Evolutionary conservation across 2,113 vertebrate genomes (phyloP), one percentile per base, ranked within the genome.

Genomic region (Nematolebias whitei): DNA sequence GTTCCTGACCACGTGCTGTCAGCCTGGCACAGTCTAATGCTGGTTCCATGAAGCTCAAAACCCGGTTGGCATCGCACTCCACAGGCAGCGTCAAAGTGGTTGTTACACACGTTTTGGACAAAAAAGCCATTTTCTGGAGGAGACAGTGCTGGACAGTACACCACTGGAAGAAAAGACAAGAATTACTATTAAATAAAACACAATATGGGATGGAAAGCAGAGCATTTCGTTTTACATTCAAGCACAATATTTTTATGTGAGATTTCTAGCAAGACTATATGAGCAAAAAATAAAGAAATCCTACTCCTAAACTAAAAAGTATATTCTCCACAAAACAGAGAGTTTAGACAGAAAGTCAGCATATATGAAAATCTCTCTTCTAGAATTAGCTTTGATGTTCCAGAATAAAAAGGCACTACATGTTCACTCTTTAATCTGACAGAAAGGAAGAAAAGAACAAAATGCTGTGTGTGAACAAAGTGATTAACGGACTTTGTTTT

Each of bases 41-140:
- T 90, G 54, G 92, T 95, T 74, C 98, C 97, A 74, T 96, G 92
- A 0, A 98, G 93, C 79, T 97, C 96, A 87, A 94, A 98, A 22
- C 96, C 97, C 1, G 92, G 85, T 83, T 92, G 91, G 79, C 97
- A 99, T 11, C 94, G 93, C 49, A 98, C 93, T 14, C 97, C 97
- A 16, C 97, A 99, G 19, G 97, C 97, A 15, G 96, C 94, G 5
- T 98, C 95, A 50, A 95, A 98, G 78, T 95, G 93, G 89, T 96
- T 97, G 87, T 97, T 96, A 66, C 98, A 99, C 41, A 93, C 87
- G 48, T 98, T 97, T 78, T 98, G 96, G 83, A 98, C 87, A 76
- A 99, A 99, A 85, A 95, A 94, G 68, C 97, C 96, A 40, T 98
- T 95, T 90, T 95, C 93, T 70, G 97, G 98, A 16, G 96, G 93